phyloP scores from a whole-genome alignment of 1,140 invertebrate species.

The Eupeodes corollae region DNA sequence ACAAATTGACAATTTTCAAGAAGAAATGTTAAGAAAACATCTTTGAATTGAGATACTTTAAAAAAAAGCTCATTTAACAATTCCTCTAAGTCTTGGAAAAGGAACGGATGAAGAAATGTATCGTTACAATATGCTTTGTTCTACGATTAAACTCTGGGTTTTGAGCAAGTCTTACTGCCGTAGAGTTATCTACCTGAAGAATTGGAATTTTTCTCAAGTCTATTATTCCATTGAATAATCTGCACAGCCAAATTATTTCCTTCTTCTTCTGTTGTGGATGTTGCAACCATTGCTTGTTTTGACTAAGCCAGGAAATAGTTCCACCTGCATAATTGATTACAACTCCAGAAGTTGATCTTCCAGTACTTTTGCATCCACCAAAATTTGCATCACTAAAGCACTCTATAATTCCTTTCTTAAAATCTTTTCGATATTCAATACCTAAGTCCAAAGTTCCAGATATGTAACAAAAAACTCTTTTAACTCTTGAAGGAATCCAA shows the following conservation, averaged over 20 bases:
- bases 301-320: slow-evolving; percentile 30
- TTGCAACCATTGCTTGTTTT: slow-evolving; percentile 25
- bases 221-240: slow-evolving; percentile 1
- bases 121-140: slow-evolving; percentile 36
- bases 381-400: slow-evolving; percentile 34
- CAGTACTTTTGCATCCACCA: slow-evolving; percentile 23
- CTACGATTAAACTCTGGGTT: slow-evolving; percentile 34
- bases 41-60: slow-evolving; percentile 16
- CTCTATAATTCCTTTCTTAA: slow-evolving; percentile 9
- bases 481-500: slow-evolving; percentile 24
- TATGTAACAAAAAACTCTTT: slow-evolving; percentile 28
- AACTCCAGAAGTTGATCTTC: slow-evolving; percentile 25
- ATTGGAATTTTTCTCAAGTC: slow-evolving; percentile 5
- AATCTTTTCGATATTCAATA: slow-evolving; percentile 15
- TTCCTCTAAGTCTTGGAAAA: no score
- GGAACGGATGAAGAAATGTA: slow-evolving; percentile 34
- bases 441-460: slow-evolving; percentile 19
- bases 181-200: slow-evolving; percentile 16
- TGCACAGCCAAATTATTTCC: slow-evolving; percentile 32
- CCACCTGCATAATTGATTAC: slow-evolving; percentile 22
- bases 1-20: no score
- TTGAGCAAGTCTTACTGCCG: slow-evolving; percentile 3
- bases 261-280: slow-evolving; percentile 38
- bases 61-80: slow-evolving; percentile 8
- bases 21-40: slow-evolving; percentile 27